Conservation (phyloP, 2,888 invertebrate genomes). For the Pseudeuparius sepicola region DNA sequence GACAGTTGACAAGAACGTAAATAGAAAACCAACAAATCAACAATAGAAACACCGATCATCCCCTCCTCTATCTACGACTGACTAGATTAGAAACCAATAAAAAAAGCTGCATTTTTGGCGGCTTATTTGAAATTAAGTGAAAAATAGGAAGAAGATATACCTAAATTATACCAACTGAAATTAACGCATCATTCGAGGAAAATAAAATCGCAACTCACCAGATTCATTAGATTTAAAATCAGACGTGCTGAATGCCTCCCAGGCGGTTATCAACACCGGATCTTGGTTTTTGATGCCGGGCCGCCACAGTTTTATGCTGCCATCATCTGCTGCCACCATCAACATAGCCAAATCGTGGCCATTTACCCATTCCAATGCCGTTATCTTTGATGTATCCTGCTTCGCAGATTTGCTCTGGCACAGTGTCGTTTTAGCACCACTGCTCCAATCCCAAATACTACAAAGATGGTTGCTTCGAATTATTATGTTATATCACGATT, state of each 20-base stretch:
- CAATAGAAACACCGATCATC: too few relatives aligned
- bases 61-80: too few relatives aligned
- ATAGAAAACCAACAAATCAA: too few relatives aligned
- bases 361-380: slow-evolving; percentile 78
- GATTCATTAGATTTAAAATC: slow-evolving; percentile 37
- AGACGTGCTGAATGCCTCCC: slow-evolving; percentile 77
- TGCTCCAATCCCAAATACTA: slow-evolving; percentile 78
- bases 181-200: too few relatives aligned
- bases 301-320: slow-evolving; percentile 63
- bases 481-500: too few relatives aligned
- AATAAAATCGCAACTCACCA: slow-evolving; percentile 16
- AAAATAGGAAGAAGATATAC: too few relatives aligned
- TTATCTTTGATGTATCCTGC: slow-evolving; percentile 51
- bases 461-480: slow-evolving; percentile 9
- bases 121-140: slow-evolving; percentile 1
- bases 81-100: too few relatives aligned
- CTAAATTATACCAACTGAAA: too few relatives aligned
- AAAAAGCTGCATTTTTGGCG: too few relatives aligned
- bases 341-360: slow-evolving; percentile 71
- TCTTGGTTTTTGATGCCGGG: slow-evolving; percentile 37
- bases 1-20: too few relatives aligned
- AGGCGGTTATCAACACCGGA: slow-evolving; percentile 63
- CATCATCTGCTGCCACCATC: slow-evolving; percentile 68
- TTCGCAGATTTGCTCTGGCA: slow-evolving; percentile 46
- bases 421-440: slow-evolving; percentile 57